These are phyloP conservation scores for Itoplectis maculator DNA, from an alignment of 2,888 invertebrate genomes.

Conservation along the genomic window DNA sequence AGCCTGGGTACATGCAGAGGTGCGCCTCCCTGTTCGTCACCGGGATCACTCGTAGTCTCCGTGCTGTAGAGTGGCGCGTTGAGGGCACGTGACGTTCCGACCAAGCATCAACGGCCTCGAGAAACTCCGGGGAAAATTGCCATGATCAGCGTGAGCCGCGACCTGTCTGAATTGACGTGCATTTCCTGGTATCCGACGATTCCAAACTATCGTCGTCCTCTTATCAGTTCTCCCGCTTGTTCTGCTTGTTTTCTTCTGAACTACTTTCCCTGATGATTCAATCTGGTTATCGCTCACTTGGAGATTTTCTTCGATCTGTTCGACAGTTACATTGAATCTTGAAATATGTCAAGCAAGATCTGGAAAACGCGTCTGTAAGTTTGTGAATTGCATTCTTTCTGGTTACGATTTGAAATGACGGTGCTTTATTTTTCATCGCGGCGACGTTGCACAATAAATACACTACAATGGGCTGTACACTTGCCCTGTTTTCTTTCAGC, in stretches of 20 bases:
- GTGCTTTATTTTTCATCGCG: slow-evolving; percentile 18
- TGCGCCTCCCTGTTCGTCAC: slow-evolving; percentile 36
- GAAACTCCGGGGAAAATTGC: slow-evolving; percentile 56
- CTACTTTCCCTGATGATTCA: not conserved
- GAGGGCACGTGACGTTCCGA: slow-evolving; percentile 37
- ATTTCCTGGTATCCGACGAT: slow-evolving; percentile 6
- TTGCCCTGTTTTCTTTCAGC: not conserved
- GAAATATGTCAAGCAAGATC: not conserved
- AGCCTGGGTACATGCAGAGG: slow-evolving; percentile 10
- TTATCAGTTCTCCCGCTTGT: not conserved
- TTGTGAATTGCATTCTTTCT: not conserved
- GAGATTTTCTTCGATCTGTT: too few species aligned
- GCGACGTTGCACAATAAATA: not conserved
- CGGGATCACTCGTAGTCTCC: slow-evolving; percentile 19
- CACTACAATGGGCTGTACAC: not conserved
- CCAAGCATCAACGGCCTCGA: slow-evolving; percentile 28
- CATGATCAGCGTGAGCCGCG: slow-evolving; percentile 61
- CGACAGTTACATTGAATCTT: not conserved
- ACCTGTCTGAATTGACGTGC: slow-evolving; percentile 38
- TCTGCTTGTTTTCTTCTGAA: not conserved
- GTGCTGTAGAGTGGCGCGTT: slow-evolving; percentile 30
- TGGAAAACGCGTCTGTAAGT: not conserved
- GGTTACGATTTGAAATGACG: slow-evolving; percentile 3
- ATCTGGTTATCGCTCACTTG: not conserved
- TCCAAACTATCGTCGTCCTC: not conserved